These are phyloP conservation scores for Elgonia sp. DNA, from an alignment of 2,888 invertebrate species.

Conservation along the genomic window DNA sequence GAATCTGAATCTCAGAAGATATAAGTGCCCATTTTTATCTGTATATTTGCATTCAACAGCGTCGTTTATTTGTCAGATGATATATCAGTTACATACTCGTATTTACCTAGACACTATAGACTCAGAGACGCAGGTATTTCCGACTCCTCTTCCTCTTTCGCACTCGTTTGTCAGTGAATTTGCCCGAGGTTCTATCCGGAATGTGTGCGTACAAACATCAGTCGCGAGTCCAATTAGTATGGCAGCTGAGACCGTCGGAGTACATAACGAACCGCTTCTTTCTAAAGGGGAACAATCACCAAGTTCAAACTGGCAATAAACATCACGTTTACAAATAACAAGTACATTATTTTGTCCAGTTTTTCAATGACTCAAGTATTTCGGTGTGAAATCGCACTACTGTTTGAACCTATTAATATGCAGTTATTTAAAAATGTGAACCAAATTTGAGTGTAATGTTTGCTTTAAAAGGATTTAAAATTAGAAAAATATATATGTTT, in stretches of 20 bases:
- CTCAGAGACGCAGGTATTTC: constrained; percentile 59
- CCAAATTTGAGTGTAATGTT: too few relatives aligned
- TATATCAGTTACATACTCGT: constrained; percentile 30
- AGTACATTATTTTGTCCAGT: constrained; percentile 15
- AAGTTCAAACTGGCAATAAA: constrained; percentile 64
- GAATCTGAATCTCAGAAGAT: background rate
- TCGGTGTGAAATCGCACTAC: background rate
- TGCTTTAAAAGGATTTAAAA: too few relatives aligned
- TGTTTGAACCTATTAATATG: too few relatives aligned
- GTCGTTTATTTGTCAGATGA: constrained; percentile 41
- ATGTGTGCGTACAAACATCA: constrained; percentile 74
- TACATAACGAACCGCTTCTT: constrained; percentile 73
- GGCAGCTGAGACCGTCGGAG: constrained; percentile 71
- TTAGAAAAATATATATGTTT: too few relatives aligned
- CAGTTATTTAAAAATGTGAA: too few relatives aligned
- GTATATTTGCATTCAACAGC: constrained; percentile 15
- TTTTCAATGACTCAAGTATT: constrained; percentile 7
- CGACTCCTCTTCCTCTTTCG: constrained; percentile 70
- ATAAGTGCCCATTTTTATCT: constrained; percentile 1
- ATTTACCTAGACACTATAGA: constrained; percentile 51
- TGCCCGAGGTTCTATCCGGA: constrained; percentile 74
- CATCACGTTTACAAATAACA: constrained; percentile 66
- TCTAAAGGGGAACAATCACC: constrained; percentile 74
- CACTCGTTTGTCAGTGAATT: constrained; percentile 76
- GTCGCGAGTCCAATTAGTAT: constrained; percentile 76